Percentiles rank a stretch among this genome's conserved stretches.
These are phyloP conservation scores for Chaetoderma sp. DNA, from an alignment of 2,888 invertebrate genomes.

Conservation along the genomic window DNA sequence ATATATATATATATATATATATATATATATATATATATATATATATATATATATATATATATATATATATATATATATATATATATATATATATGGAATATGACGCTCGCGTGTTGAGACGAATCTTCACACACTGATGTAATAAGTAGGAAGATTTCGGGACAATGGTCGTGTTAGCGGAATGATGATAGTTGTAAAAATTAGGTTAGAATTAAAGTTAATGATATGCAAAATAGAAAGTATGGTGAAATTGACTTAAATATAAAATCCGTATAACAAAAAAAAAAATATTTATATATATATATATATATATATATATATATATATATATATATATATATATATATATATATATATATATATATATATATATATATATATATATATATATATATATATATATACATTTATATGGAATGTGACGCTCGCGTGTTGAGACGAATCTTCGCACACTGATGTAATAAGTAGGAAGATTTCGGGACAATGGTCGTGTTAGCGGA, in stretches of 20 bases:
- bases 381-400: slow-evolving; percentile 1
- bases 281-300: not conserved
- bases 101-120: not conserved
- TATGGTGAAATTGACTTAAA: too few relatives aligned
- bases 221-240: too few relatives aligned
- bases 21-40: not conserved
- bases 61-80: not conserved
- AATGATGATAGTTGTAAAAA: too few relatives aligned
- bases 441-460: not conserved
- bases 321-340: not conserved
- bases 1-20: too few relatives aligned
- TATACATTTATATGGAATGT: not conserved
- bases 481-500: too few relatives aligned
- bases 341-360: slow-evolving; percentile 7
- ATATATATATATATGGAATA: too few relatives aligned
- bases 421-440: not conserved
- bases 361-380: slow-evolving; percentile 7
- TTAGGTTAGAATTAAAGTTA: too few relatives aligned
- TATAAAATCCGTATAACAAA: not conserved
- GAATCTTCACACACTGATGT: not conserved
- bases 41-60: slow-evolving; percentile 1
- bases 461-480: too few relatives aligned
- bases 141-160: too few relatives aligned
- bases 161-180: too few relatives aligned
- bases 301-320: slow-evolving; percentile 1